These are phyloP conservation scores for Prionailurus viverrinus DNA, from an alignment of 2,113 vertebrate genomes.

Conservation along the genomic window DNA sequence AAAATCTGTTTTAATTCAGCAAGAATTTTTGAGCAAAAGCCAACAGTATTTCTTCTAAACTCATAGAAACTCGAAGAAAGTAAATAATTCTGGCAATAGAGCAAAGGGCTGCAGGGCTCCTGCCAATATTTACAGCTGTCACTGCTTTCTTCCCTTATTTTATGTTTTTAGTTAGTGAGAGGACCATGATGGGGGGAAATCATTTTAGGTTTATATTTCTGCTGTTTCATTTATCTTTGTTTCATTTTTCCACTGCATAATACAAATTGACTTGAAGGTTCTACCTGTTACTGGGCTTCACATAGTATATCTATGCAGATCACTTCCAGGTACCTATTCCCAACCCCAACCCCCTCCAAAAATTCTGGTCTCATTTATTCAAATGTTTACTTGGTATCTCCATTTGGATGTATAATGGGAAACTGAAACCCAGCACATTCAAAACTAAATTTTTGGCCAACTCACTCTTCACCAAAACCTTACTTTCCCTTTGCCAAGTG, in stretches of 20 bases:
- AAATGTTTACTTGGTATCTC: background rate
- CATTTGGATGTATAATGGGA: background rate
- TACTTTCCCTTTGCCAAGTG: background rate
- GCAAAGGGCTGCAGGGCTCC: background rate
- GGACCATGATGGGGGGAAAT: background rate
- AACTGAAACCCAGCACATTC: background rate
- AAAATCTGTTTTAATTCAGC: background rate
- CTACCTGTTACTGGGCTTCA: background rate
- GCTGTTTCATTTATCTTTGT: background rate
- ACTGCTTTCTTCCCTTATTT: background rate
- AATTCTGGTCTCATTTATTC: background rate
- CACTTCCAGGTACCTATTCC: background rate
- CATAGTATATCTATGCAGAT: background rate
- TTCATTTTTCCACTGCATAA: background rate
- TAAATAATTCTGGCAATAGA: constrained; percentile 21
- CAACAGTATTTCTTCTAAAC: background rate
- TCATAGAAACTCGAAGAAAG: background rate
- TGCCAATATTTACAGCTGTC: background rate
- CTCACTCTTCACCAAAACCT: background rate
- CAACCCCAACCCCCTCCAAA: background rate
- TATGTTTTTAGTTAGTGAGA: background rate
- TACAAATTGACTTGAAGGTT: background rate
- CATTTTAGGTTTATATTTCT: constrained; percentile 12
- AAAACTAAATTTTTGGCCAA: background rate
- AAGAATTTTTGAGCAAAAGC: constrained; percentile 1